Base-by-base conservation (phyloP, 2,113 vertebrate species). In the Neotragus moschatus region DNA sequence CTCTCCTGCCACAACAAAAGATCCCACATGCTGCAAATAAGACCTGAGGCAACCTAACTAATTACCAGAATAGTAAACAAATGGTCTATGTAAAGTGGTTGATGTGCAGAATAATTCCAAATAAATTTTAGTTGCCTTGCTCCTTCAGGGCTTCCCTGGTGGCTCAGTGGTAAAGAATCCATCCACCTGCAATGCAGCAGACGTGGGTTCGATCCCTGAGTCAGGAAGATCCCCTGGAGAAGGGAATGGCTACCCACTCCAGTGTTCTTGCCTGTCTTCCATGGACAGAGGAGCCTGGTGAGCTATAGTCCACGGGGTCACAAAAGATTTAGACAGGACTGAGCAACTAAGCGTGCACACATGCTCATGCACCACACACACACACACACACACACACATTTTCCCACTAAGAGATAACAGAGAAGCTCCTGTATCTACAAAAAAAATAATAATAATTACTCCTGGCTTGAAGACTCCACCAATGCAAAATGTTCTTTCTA, bases 161-260 rank as follows among this genome's bases (percentile, higher is more conserved):
- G 61, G 61, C 25, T n/a, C 61, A 66, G 61, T 16, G 61, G 61
- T 17, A 16, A 66, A 66, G 61, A n/a, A 25, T 25, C 21, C 55
- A 66, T n/a, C 66, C 66, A 73, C 66, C 21, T 73, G 11, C 66
- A 73, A 25, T 12, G 36, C 21, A 43, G 36, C 36, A 73, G 36
- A 43, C 0, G 0, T 23, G 36, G 36, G 70, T 43, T 75, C 0
- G 0, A 23, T 36, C 70, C 70, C 39, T 43, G 39, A 43, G 70
- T 75, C 12, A 75, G 70, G 70, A 43, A 43, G 36, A 75, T 26
- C 12, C 23, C 70, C 36, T 75, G 36, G 36, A 75, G 70, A 43
- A 75, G 70, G 36, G 36, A 75, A 75, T 39, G 11, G 23, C 36
- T 75, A 75, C 70, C 11, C 11, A 43, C 23, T 75, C 36, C 70